These are phyloP conservation scores for Drosophila busckii DNA, from an alignment of 1,140 invertebrate genomes.

Conservation along the genomic window DNA sequence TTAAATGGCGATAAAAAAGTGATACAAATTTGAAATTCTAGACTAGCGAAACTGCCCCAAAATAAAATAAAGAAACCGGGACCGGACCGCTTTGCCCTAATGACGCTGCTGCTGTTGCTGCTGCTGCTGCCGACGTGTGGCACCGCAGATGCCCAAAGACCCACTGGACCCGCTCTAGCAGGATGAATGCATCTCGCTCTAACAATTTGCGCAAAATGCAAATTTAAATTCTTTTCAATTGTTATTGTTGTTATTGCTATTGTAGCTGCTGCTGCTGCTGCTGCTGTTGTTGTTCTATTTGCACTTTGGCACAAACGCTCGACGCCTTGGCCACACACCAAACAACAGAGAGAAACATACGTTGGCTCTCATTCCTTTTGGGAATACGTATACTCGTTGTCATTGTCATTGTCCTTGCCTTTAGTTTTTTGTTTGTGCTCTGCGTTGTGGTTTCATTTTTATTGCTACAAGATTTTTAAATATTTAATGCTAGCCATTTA, in stretches of 20 bases:
- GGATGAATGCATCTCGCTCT: too few species aligned
- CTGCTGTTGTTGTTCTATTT: constrained; percentile 60
- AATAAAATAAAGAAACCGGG: constrained; percentile 1
- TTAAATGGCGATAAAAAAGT: constrained; percentile 76
- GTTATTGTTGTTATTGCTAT: too few species aligned
- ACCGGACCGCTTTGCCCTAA: constrained; percentile 60
- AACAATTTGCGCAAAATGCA: constrained; percentile 66
- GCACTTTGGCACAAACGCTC: constrained; percentile 69
- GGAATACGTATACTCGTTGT: constrained; percentile 42
- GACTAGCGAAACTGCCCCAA: constrained; percentile 36
- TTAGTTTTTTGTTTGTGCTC: constrained; percentile 27
- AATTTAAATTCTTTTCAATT: constrained; percentile 77
- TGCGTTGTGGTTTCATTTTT: constrained; percentile 34
- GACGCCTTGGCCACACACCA: constrained; percentile 45
- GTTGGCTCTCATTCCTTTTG: constrained; percentile 61
- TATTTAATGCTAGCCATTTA: constrained; percentile 41
- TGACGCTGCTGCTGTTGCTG: constrained; percentile 35
- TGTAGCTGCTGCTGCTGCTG: too few species aligned
- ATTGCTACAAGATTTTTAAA: constrained; percentile 61
- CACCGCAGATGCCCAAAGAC: not conserved
- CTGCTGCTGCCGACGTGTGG: constrained; percentile 1
- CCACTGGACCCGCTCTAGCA: constrained; percentile 14
- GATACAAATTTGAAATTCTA: constrained; percentile 73
- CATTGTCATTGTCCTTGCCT: constrained; percentile 44
- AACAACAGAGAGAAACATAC: constrained; percentile 54